phyloP scores from a whole-genome alignment of 2,797 vertebrate species.

The Synaphobranchus kaupii region DNA sequence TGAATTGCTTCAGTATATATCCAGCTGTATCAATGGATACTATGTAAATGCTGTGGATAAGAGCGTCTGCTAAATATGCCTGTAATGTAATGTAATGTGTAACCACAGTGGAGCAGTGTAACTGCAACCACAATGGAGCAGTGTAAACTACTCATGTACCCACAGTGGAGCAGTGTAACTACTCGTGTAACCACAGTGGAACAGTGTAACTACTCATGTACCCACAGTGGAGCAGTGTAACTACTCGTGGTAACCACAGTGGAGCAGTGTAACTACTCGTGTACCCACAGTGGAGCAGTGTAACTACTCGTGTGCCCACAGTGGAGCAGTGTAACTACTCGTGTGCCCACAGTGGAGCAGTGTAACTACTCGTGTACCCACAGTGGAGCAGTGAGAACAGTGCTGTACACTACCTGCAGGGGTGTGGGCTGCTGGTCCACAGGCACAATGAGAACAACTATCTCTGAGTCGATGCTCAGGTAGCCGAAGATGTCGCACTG shows the following conservation, averaged over 20 bases:
- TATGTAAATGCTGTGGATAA: too few relatives aligned
- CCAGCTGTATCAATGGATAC: too few relatives aligned
- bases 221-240: background rate
- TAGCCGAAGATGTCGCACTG: conserved; percentile 97
- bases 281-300: background rate
- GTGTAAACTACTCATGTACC: background rate
- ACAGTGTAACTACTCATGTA: background rate
- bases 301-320: background rate
- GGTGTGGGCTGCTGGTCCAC: conserved; percentile 89
- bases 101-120: background rate
- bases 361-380: background rate
- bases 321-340: background rate
- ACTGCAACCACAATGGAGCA: background rate
- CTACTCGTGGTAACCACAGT: background rate
- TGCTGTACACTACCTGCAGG: conserved; percentile 80
- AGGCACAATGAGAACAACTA: conserved; percentile 90
- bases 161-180: background rate
- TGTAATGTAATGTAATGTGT: too few relatives aligned
- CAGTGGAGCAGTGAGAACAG: background rate
- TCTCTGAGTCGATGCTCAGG: conserved; percentile 90
- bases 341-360: background rate
- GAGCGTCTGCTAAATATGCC: too few relatives aligned
- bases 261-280: background rate
- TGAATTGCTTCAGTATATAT: too few relatives aligned
- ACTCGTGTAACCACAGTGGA: background rate